A percentile compares a stretch with the other conserved stretches of the same genome.
Evolutionary conservation across 2,888 invertebrate species (phyloP).

Genomic region (Epistrophella euchroma): DNA sequence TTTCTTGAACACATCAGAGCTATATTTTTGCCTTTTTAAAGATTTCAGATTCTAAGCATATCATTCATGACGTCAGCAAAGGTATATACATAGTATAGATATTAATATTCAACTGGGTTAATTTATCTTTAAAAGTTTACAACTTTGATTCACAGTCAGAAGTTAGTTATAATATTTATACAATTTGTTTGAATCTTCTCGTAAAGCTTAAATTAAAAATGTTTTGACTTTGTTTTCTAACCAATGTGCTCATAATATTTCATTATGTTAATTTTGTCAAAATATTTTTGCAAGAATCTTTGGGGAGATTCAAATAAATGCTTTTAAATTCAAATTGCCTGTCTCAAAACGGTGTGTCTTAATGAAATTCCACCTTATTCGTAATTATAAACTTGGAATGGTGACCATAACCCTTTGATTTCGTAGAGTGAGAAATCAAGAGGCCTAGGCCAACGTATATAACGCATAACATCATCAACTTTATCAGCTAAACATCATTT

Average conservation of each 20-base stretch:
- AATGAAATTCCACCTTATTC: conserved; percentile 72
- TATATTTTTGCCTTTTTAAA: no score
- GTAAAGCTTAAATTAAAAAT: conserved; percentile 7
- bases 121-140: background rate
- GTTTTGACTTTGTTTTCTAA: background rate
- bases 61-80: no score
- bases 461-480: conserved; percentile 44
- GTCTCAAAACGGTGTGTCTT: conserved; percentile 66
- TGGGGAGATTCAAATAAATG: conserved; percentile 46
- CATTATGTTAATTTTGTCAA: conserved; percentile 55
- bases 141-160: background rate
- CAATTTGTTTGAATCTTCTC: background rate
- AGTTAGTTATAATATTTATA: background rate
- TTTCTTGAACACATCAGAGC: no score
- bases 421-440: conserved; percentile 37
- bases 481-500: conserved; percentile 63
- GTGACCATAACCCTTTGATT: conserved; percentile 71
- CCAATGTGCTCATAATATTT: conserved; percentile 40
- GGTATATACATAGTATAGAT: no score
- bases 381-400: conserved; percentile 68
- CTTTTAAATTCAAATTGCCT: conserved; percentile 70
- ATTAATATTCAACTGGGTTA: background rate
- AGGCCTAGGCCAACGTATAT: conserved; percentile 26
- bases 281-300: conserved; percentile 43
- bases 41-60: no score